Percentiles rank a stretch among this genome's conserved stretches.
These are phyloP conservation scores for Nomada lathburiana DNA, from an alignment of 2,888 invertebrate genomes.

Conservation along the genomic window DNA sequence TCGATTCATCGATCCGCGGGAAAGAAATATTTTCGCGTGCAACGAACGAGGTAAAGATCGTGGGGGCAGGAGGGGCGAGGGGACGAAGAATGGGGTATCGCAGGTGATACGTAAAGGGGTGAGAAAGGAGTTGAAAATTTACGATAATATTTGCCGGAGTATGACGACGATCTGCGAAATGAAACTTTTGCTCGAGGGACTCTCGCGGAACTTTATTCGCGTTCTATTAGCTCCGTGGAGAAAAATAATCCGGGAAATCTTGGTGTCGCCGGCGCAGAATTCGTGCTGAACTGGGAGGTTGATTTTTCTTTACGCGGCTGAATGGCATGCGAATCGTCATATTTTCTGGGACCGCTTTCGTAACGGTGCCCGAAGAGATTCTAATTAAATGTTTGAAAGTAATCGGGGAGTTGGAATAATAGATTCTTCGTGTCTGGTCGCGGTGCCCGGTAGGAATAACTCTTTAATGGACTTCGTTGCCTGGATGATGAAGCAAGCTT, in stretches of 20 bases:
- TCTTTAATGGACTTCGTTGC: too few species aligned
- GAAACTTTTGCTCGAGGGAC: conserved; percentile 55
- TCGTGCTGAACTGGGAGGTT: conserved; percentile 20
- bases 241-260: conserved; percentile 49
- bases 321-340: conserved; percentile 29
- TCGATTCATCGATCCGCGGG: conserved; percentile 67
- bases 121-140: conserved; percentile 52
- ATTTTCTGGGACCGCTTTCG: conserved; percentile 24
- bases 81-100: conserved; percentile 51
- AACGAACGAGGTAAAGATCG: conserved; percentile 22
- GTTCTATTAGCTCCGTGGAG: conserved; percentile 43
- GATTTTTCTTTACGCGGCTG: conserved; percentile 8
- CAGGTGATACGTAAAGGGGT: conserved; percentile 49
- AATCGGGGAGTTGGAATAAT: neutral
- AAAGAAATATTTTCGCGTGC: conserved; percentile 66
- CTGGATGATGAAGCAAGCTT: too few species aligned
- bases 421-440: too few species aligned
- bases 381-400: conserved; percentile 38
- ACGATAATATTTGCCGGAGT: conserved; percentile 66
- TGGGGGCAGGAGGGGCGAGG: conserved; percentile 15
- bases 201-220: conserved; percentile 45
- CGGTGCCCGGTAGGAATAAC: too few species aligned
- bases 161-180: conserved; percentile 53
- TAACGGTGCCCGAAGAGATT: neutral
- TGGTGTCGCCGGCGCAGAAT: conserved; percentile 13